phyloP scores from a whole-genome alignment of 2,113 vertebrate species.

The Acanthisitta chloris region DNA sequence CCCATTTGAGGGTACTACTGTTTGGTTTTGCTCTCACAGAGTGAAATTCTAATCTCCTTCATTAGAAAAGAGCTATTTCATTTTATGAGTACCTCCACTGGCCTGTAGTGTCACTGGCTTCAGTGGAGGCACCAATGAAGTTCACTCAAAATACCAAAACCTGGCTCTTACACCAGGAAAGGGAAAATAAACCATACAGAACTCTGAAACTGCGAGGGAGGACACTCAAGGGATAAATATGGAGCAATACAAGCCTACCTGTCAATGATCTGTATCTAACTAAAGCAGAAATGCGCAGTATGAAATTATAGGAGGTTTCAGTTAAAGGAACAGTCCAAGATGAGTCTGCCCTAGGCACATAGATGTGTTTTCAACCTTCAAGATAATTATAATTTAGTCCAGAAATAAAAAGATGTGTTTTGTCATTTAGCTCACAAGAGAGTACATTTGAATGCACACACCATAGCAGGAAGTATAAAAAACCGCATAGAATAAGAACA shows the following conservation, averaged over 20 bases:
- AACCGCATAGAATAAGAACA: neutral
- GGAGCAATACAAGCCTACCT: neutral
- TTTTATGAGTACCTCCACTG: neutral
- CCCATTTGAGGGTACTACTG: neutral
- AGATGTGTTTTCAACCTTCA: neutral
- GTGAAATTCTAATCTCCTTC: neutral
- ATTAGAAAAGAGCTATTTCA: neutral
- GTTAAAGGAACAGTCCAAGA: neutral
- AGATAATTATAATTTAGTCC: neutral
- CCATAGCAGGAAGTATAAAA: neutral
- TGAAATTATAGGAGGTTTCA: neutral
- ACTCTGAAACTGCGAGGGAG: neutral
- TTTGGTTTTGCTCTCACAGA: neutral
- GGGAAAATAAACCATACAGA: neutral
- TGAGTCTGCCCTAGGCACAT: neutral
- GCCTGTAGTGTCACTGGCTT: too few species aligned
- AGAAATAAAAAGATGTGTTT: neutral
- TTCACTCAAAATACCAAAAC: neutral
- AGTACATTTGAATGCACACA: neutral
- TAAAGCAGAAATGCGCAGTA: neutral
- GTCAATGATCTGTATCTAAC: neutral
- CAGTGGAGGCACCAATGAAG: neutral
- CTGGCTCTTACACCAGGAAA: neutral
- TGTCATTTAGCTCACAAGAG: neutral
- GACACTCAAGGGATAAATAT: neutral